Evolutionary conservation across 2,888 invertebrate genomes (phyloP).

Genomic region (Desoria tigrina): DNA sequence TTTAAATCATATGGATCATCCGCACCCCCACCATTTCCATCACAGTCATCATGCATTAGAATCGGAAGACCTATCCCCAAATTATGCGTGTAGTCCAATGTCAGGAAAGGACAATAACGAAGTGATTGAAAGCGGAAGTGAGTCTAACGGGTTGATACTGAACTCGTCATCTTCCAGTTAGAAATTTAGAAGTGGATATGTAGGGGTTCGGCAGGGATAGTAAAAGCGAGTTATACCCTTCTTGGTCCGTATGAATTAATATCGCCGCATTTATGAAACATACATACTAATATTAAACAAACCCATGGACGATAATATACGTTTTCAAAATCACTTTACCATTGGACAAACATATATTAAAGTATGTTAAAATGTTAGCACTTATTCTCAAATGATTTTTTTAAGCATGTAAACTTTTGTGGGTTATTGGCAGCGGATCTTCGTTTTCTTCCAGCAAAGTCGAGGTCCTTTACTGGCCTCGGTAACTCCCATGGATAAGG

Average conservation of each 20-base stretch:
- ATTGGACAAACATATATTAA: too few species aligned
- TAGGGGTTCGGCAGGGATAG: too few species aligned
- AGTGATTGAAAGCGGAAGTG: background rate
- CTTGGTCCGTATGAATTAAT: too few species aligned
- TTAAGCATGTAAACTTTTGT: background rate
- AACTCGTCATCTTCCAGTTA: background rate
- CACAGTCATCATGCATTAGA: constrained; percentile 6
- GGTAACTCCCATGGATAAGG: constrained; percentile 39
- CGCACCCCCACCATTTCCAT: constrained; percentile 16
- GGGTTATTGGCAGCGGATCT: background rate
- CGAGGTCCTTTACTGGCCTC: constrained; percentile 10
- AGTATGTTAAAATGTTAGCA: background rate
- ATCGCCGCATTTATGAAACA: too few species aligned
- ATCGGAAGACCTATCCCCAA: constrained; percentile 17
- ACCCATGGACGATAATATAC: too few species aligned
- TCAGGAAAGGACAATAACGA: constrained; percentile 9
- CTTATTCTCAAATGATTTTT: constrained; percentile 5
- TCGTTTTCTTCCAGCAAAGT: background rate
- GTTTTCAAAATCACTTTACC: too few species aligned
- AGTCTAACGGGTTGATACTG: background rate
- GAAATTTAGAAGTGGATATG: too few species aligned
- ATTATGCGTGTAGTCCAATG: background rate
- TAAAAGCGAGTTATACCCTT: too few species aligned
- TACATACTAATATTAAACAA: too few species aligned
- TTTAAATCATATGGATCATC: constrained; percentile 20